Evolutionary conservation across 1,140 invertebrate species (phyloP).

Genomic region (Colletes gigas): DNA sequence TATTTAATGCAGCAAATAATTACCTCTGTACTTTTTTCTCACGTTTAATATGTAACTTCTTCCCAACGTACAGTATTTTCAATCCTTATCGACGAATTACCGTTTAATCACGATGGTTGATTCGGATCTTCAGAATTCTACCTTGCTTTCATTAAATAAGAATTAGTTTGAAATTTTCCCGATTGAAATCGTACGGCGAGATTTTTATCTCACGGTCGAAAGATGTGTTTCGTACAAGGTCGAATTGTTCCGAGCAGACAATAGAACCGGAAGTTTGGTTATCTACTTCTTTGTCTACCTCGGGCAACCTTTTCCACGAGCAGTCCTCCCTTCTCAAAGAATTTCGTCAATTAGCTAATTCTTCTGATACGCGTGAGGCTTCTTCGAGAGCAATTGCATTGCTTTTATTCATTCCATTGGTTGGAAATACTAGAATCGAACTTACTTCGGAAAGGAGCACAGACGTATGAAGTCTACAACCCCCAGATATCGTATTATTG

Average conservation of each 20-base stretch:
- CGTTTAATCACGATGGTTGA: too few species aligned
- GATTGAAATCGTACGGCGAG: too few species aligned
- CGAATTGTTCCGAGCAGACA: constrained; percentile 53
- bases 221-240: constrained; percentile 41
- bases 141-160: too few species aligned
- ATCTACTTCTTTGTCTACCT: constrained; percentile 53
- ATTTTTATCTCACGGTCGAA: constrained; percentile 12
- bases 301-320: constrained; percentile 35
- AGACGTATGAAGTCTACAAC: not conserved
- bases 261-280: constrained; percentile 53
- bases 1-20: constrained; percentile 1
- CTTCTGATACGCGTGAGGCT: constrained; percentile 45
- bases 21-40: not conserved
- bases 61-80: not conserved
- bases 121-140: too few species aligned
- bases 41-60: constrained; percentile 1
- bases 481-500: too few species aligned
- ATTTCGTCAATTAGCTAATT: constrained; percentile 72
- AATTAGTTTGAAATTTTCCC: too few species aligned
- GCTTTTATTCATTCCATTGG: constrained; percentile 56
- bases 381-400: constrained; percentile 44
- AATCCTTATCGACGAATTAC: not conserved
- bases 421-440: constrained; percentile 38
- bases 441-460: not conserved
- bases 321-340: constrained; percentile 46